Base-by-base conservation (phyloP, 1,140 invertebrate species). In the Ceratina calcarata region DNA sequence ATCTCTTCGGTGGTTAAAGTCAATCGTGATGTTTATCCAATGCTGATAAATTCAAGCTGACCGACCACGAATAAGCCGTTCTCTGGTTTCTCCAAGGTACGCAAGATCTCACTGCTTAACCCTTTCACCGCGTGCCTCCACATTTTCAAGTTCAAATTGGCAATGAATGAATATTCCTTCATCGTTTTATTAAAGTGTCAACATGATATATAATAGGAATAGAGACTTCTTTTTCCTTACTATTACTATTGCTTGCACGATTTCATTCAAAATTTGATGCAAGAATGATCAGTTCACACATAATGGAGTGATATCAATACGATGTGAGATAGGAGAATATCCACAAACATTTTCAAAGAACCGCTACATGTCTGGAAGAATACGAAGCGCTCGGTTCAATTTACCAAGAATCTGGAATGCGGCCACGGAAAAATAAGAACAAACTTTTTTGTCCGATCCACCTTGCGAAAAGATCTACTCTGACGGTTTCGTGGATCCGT, bases 361-460 rank as follows among this genome's bases (percentile, higher is more conserved):
- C 7, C 13, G 16, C 3, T 3, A 20, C 62, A 16, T 12, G 12
- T 27, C 32, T 27, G 27, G 20, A 58, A 32, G 53, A 70, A 45
- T 27, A 1, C n/a, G 10, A 45, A 62, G 16, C 16, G 20, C 0
- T 72, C 16, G 8, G 20, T 37, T 61, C 10, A 18, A 8, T 60
- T 24, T n/a, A n/a, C 10, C 32, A 60, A 32, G 53, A 58, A 58
- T 12, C 22, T 18, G 53, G 24, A 70, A 58, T 58, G 51, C 68
- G 68, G 4, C 0, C 3, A 15, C 16, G 45, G 57, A 61, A n/a
- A 24, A 53, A 64, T 20, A n/a, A 37, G 55, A 58, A 27, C 18
- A 53, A 67, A 55, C n/a, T n/a, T 73, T 77, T 80, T 65, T 24
- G 55, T 62, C 61, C 27, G 37, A n/a, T 60, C 20, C 61, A 32